These are phyloP conservation scores for Thymelicus lineola DNA, from an alignment of 2,888 invertebrate genomes.

Conservation along the genomic window DNA sequence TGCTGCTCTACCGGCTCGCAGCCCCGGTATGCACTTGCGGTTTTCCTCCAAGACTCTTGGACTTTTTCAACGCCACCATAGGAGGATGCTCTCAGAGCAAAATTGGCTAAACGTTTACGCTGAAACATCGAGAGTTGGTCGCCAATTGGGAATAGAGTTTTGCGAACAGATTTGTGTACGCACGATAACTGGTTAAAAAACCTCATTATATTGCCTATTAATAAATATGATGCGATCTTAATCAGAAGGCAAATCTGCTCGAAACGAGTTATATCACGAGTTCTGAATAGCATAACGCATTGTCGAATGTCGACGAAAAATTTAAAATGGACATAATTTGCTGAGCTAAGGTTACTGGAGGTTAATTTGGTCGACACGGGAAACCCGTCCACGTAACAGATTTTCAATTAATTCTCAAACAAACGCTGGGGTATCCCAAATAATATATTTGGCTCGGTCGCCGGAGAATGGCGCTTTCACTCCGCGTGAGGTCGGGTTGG, in stretches of 20 bases:
- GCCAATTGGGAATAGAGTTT: too few relatives aligned
- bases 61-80: constrained; percentile 9
- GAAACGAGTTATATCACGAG: background rate
- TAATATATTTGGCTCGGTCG: constrained; percentile 40
- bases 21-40: constrained; percentile 41
- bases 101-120: too few relatives aligned
- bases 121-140: too few relatives aligned
- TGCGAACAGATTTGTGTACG: background rate
- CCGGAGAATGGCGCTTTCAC: constrained; percentile 63
- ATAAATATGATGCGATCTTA: background rate
- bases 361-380: constrained; percentile 35
- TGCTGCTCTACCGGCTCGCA: constrained; percentile 7
- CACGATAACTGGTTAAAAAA: constrained; percentile 2
- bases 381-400: constrained; percentile 50
- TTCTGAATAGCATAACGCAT: background rate
- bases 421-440: constrained; percentile 59
- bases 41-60: constrained; percentile 45
- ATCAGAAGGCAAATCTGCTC: background rate
- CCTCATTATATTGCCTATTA: background rate
- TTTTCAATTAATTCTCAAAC: constrained; percentile 48
- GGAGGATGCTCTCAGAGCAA: background rate
- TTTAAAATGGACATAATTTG: background rate
- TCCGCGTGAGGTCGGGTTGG: constrained; percentile 56
- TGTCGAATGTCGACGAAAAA: background rate
- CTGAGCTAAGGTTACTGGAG: constrained; percentile 16